Base-by-base conservation (phyloP, 1,140 invertebrate genomes). In the Orius insidiosus region DNA sequence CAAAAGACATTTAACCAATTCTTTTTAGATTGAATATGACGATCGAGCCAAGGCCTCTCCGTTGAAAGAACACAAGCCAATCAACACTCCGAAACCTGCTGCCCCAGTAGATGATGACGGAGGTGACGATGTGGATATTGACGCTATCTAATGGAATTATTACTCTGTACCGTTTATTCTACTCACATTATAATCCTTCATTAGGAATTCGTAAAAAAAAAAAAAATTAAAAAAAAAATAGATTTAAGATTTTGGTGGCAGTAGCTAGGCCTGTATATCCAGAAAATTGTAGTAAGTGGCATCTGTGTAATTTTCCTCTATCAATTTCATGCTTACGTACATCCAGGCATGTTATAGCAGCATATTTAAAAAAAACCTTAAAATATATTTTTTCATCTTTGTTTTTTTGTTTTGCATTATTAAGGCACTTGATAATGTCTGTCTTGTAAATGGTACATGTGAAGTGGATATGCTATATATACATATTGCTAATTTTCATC, bases 81-180 rank as follows among this genome's bases (percentile, higher is more conserved):
- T 46, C 41, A 49, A 48, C 19, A 31, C 35, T 71, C 51, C 64
- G 57, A 53, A 66, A 55, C 56, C 61, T 60, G 52, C 55, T 56
- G 54, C 54, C 60, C 42, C 56, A 53, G 30, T 68, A 68, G 50
- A 69, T 70, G 54, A 63, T 65, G 62, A 66, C 34, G 65, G 68
- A 49, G 84, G 74, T 18, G 76, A 76, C 54, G 79, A 76, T 56
- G 65, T 92, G 56, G 85, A 92, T 63, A 92, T 92, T 60, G 87
- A 93, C 71, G 85, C 82, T 59, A 90, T 92, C 62, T 93, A 85
- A 73, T 67, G 18, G 30, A 37, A 38, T 31, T n/a, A 31, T 30
- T 30, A n/a, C 31, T 43, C 41, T 43, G 41, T 43, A 43, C 41
- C 41, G 41, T 43, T 43, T 43, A 43, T 31, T 14, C 24, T 30